phyloP scores from a whole-genome alignment of 2,797 vertebrate species.

The Anguilla anguilla region DNA sequence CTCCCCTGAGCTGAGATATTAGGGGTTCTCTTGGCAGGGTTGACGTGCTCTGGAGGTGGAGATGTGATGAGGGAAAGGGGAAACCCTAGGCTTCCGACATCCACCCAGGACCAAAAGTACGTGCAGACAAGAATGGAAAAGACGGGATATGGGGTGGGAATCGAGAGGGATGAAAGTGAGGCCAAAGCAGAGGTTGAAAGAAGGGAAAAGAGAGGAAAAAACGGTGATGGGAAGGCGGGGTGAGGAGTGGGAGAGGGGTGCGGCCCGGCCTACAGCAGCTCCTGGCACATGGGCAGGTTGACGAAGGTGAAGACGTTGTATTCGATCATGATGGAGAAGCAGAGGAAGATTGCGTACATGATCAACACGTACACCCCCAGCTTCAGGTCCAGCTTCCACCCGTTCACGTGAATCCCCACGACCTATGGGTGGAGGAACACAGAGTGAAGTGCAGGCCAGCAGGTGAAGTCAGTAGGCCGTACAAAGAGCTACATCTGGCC shows the following conservation, averaged over 20 bases:
- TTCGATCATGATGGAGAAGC: conserved; percentile 95
- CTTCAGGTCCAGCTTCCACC: conserved; percentile 89
- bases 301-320: conserved; percentile 98
- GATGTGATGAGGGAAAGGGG: not conserved
- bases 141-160: not conserved
- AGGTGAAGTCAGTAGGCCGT: not conserved
- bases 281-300: conserved; percentile 95
- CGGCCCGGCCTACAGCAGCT: conserved; percentile 53
- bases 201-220: not conserved
- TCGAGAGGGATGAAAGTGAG: not conserved
- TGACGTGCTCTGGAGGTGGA: not conserved
- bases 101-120: not conserved
- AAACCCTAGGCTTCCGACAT: not conserved
- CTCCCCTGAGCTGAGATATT: conserved; percentile 29
- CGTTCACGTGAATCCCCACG: conserved; percentile 89
- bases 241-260: not conserved
- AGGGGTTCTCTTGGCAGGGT: not conserved
- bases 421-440: conserved; percentile 69
- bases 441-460: not conserved
- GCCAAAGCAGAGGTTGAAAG: not conserved
- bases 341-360: conserved; percentile 91
- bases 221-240: not conserved
- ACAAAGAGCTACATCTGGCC: not conserved
- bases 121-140: not conserved
- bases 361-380: conserved; percentile 87